Evolutionary conservation across 2,797 vertebrate genomes (phyloP).

Genomic region (Bryconaethiops microstoma): DNA sequence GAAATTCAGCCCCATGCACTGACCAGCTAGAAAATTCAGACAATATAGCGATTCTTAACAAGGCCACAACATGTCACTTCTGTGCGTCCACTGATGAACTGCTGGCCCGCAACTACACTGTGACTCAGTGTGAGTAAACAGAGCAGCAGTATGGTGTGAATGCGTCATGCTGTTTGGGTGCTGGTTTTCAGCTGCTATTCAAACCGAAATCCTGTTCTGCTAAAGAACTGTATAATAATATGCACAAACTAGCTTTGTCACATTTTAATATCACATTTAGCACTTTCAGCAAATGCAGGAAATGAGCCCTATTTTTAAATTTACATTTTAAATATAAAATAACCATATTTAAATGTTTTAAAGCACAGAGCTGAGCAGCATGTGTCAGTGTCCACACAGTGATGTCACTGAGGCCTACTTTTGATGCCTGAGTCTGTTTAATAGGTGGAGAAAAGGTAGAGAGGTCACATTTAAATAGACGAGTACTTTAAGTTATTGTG

Average conservation of each 20-base stretch:
- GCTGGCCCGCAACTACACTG: slow-evolving; percentile 34
- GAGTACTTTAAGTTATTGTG: slow-evolving; percentile 11
- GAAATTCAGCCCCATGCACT: neutral
- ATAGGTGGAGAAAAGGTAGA: slow-evolving; percentile 4
- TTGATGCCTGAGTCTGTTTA: neutral
- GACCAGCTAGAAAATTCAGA: neutral
- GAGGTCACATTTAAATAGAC: slow-evolving; percentile 39
- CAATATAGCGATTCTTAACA: neutral
- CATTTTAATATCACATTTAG: slow-evolving; percentile 6
- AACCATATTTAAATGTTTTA: neutral
- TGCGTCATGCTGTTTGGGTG: slow-evolving; percentile 49
- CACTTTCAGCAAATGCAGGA: neutral
- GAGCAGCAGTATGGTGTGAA: slow-evolving; percentile 38
- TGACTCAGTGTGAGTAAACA: slow-evolving; percentile 49
- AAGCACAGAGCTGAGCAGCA: slow-evolving; percentile 9
- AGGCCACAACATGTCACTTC: slow-evolving; percentile 15
- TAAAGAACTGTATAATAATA: slow-evolving; percentile 8
- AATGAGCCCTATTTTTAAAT: too few species aligned
- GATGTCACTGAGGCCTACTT: neutral
- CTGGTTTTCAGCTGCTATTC: slow-evolving; percentile 35
- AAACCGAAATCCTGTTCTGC: slow-evolving; percentile 13
- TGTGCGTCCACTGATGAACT: slow-evolving; percentile 7
- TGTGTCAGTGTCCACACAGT: slow-evolving; percentile 1
- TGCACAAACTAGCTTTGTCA: neutral
- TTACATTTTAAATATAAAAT: too few species aligned